Conservation (phyloP, 2,888 invertebrate species). For the Ectemnius continuus region DNA sequence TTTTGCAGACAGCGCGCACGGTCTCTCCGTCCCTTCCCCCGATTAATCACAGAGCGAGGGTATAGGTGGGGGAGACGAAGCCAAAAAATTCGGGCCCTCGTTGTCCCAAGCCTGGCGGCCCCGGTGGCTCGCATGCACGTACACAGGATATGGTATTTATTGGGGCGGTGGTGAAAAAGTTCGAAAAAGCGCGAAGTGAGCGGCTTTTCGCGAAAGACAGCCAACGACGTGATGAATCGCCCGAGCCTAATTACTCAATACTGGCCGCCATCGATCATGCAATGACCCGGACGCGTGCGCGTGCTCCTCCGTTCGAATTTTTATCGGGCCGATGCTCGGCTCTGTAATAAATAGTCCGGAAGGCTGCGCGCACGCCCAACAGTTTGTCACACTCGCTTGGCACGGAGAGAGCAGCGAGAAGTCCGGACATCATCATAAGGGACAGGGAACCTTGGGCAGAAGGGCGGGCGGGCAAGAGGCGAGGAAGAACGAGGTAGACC, state of each 20-base stretch:
- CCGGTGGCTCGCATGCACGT: too few species aligned
- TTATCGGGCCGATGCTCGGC: conserved; percentile 8
- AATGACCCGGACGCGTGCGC: conserved; percentile 6
- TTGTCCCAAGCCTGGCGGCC: too few species aligned
- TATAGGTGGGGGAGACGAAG: too few species aligned
- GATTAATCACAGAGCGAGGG: conserved; percentile 38
- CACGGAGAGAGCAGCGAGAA: too few species aligned
- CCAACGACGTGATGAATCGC: conserved; percentile 50
- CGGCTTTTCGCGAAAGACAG: conserved; percentile 32
- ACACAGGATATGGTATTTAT: too few species aligned
- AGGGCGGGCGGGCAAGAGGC: not conserved
- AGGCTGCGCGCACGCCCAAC: conserved; percentile 2
- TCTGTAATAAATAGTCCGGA: conserved; percentile 23
- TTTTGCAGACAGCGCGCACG: conserved; percentile 36
- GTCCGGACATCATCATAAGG: too few species aligned
- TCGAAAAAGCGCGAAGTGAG: not conserved
- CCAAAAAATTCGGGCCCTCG: too few species aligned
- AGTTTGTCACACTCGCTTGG: too few species aligned
- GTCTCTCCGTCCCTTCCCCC: conserved; percentile 27
- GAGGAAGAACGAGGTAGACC: not conserved
- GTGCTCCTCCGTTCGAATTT: conserved; percentile 14
- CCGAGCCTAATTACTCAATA: conserved; percentile 45
- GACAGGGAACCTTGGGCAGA: too few species aligned
- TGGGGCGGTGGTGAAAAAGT: not conserved
- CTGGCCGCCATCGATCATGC: conserved; percentile 43